Conservation (phyloP, 1,140 invertebrate species). For the Cotesia typhae region DNA sequence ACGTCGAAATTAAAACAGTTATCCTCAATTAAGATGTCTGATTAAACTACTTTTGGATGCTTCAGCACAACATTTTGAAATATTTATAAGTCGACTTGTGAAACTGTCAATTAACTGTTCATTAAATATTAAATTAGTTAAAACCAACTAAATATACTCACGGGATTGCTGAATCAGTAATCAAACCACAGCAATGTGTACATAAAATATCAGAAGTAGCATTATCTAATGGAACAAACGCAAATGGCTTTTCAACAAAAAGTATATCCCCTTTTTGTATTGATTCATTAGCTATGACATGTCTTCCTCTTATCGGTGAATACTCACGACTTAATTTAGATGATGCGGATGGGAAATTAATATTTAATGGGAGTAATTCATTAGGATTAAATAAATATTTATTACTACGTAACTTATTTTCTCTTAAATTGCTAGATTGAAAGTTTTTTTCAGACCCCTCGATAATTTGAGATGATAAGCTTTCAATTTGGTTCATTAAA, state of each 20-base stretch:
- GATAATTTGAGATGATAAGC: too few species aligned
- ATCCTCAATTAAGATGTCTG: too few species aligned
- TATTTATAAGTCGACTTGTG: slow-evolving; percentile 12
- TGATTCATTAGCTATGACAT: slow-evolving; percentile 66
- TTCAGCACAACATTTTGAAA: too few species aligned
- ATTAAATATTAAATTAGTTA: background rate
- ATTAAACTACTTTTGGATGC: too few species aligned
- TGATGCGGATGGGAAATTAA: slow-evolving; percentile 54
- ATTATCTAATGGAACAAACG: slow-evolving; percentile 69
- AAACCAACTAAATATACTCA: slow-evolving; percentile 52
- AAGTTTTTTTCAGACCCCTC: too few species aligned
- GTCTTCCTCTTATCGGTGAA: slow-evolving; percentile 62
- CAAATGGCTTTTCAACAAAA: slow-evolving; percentile 77
- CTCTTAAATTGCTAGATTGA: background rate
- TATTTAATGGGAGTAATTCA: slow-evolving; percentile 49
- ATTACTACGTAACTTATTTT: slow-evolving; percentile 15
- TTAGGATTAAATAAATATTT: slow-evolving; percentile 16
- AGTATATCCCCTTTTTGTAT: slow-evolving; percentile 72
- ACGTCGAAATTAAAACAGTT: too few species aligned
- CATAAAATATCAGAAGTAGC: slow-evolving; percentile 59
- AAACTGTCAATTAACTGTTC: background rate
- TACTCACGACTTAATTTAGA: slow-evolving; percentile 49
- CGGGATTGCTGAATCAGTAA: slow-evolving; percentile 61
- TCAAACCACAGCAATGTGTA: slow-evolving; percentile 68
- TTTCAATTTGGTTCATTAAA: too few species aligned